These are phyloP conservation scores for Aurelia sp. DNA, from an alignment of 30 jellyfish, hydroid and myxozoan genomes.

Conservation along the genomic window DNA sequence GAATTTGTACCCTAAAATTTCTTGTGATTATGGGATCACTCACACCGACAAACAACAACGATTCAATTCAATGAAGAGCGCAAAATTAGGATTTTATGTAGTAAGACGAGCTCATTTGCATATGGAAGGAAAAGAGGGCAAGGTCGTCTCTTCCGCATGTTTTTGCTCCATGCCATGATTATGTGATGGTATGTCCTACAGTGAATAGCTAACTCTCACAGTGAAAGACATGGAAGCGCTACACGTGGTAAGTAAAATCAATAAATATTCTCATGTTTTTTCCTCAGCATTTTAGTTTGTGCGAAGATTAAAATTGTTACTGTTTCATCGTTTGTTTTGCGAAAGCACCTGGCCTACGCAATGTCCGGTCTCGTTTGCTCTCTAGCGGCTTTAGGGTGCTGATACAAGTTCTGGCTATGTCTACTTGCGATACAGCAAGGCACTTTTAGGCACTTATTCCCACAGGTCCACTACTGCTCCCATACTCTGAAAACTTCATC, in stretches of 20 bases:
- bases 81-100: neutral
- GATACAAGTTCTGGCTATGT: too few relatives aligned
- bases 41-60: too few relatives aligned
- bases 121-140: slow-evolving; percentile 31
- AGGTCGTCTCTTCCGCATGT: slow-evolving; percentile 64
- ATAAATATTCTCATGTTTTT: neutral
- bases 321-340: neutral
- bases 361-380: neutral
- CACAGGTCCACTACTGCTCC: too few relatives aligned
- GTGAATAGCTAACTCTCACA: neutral
- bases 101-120: slow-evolving; percentile 32
- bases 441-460: too few relatives aligned
- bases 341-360: neutral
- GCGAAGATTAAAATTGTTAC: neutral
- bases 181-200: too few relatives aligned
- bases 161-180: neutral
- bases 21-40: too few relatives aligned
- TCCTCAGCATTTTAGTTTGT: too few relatives aligned
- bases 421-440: too few relatives aligned
- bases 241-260: slow-evolving; percentile 52
- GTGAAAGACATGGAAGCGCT: slow-evolving; percentile 52
- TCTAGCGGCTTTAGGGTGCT: too few relatives aligned
- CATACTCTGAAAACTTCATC: too few relatives aligned
- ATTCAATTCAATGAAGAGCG: neutral
- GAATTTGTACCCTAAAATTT: too few relatives aligned